Conservation (phyloP, 2,113 vertebrate species). For the Amphilophus citrinellus region DNA sequence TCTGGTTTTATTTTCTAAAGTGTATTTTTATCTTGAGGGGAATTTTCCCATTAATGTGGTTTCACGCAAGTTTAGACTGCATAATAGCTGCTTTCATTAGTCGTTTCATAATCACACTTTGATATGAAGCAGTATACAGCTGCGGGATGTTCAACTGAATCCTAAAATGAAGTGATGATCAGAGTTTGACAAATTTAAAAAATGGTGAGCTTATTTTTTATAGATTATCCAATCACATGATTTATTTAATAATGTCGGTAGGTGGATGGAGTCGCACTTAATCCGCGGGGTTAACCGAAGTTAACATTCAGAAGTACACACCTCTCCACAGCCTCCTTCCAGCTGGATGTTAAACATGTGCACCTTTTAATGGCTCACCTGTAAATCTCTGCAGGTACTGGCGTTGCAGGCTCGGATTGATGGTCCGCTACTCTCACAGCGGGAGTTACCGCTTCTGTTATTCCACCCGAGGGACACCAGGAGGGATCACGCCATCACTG, state of each 20-base stretch:
- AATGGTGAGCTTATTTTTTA: neutral
- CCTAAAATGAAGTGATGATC: neutral
- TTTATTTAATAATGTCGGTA: neutral
- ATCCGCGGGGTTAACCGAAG: neutral
- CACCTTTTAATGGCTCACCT: neutral
- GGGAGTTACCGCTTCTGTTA: conserved; percentile 93
- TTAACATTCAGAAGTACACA: neutral
- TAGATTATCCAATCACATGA: neutral
- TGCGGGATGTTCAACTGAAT: neutral
- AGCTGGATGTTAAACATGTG: too few relatives aligned
- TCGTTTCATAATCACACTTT: too few relatives aligned
- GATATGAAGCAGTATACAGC: neutral
- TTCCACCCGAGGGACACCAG: conserved; percentile 86
- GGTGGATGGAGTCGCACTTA: neutral
- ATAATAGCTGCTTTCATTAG: neutral
- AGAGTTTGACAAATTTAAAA: neutral
- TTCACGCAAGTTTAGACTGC: neutral
- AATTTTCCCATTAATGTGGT: neutral
- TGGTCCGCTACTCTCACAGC: conserved; percentile 79
- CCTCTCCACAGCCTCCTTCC: too few relatives aligned
- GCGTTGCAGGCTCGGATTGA: conserved; percentile 88
- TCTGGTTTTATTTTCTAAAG: neutral
- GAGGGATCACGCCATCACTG: conserved; percentile 82
- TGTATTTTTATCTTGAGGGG: neutral
- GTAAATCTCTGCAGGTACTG: conserved; percentile 81